Evolutionary conservation across 2,113 vertebrate genomes (phyloP).

Genomic region (Pao palembangensis): DNA sequence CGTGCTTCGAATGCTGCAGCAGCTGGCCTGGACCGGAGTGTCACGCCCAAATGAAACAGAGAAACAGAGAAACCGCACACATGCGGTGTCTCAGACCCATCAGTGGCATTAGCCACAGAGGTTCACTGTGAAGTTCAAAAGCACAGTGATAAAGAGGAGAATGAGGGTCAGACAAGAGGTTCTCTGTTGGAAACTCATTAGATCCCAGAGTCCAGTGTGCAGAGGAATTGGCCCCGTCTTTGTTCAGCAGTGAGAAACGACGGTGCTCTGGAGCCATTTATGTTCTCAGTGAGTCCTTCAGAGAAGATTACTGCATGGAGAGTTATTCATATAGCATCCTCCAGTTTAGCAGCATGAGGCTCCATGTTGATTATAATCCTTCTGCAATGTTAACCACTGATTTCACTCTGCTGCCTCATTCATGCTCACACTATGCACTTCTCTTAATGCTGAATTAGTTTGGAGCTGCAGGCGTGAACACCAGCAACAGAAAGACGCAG

Average conservation of each 20-base stretch:
- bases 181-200: slow-evolving; percentile 57
- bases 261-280: slow-evolving; percentile 28
- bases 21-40: neutral
- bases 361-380: slow-evolving; percentile 4
- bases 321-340: neutral
- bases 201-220: slow-evolving; percentile 31
- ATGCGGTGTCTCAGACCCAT: no score
- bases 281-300: slow-evolving; percentile 13
- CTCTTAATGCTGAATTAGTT: slow-evolving; percentile 18
- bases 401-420: neutral
- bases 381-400: slow-evolving; percentile 8
- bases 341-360: neutral
- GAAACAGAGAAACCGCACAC: neutral
- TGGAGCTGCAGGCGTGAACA: neutral
- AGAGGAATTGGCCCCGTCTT: slow-evolving; percentile 26
- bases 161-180: slow-evolving; percentile 32
- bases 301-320: slow-evolving; percentile 15
- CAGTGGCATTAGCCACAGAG: slow-evolving; percentile 14
- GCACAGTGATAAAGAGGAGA: slow-evolving; percentile 29
- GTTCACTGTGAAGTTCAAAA: slow-evolving; percentile 38
- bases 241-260: slow-evolving; percentile 13
- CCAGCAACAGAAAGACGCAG: slow-evolving; percentile 23
- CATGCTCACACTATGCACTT: slow-evolving; percentile 7
- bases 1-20: neutral
- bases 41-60: neutral